Percentiles rank a stretch among this genome's conserved stretches.
Evolutionary conservation across 2,113 vertebrate genomes (phyloP).

Genomic region (Apistogramma diplotaenia): DNA sequence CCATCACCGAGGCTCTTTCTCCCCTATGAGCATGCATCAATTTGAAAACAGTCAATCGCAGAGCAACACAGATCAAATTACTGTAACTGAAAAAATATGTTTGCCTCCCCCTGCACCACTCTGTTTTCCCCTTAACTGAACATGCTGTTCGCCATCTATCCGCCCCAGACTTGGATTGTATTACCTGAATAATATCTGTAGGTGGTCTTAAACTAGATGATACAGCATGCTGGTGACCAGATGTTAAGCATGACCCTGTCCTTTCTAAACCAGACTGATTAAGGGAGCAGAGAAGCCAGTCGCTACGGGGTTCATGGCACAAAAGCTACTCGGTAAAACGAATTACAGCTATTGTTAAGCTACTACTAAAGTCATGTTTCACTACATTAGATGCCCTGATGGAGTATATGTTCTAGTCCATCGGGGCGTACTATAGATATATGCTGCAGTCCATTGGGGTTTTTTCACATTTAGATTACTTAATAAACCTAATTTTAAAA

Average conservation of each 20-base stretch:
- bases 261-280: slow-evolving; percentile 50
- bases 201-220: slow-evolving; percentile 28
- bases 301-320: slow-evolving; percentile 26
- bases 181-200: slow-evolving; percentile 3
- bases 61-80: slow-evolving; percentile 44
- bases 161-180: not conserved
- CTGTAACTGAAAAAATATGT: slow-evolving; percentile 48
- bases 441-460: not conserved
- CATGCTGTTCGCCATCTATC: slow-evolving; percentile 19
- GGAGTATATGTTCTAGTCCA: not conserved
- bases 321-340: slow-evolving; percentile 13
- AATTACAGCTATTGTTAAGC: slow-evolving; percentile 9
- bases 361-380: not conserved
- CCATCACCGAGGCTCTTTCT: slow-evolving; percentile 42
- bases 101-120: slow-evolving; percentile 1
- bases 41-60: slow-evolving; percentile 56
- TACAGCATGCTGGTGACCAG: slow-evolving; percentile 30
- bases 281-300: slow-evolving; percentile 25
- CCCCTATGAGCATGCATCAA: slow-evolving; percentile 51
- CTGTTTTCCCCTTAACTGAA: slow-evolving; percentile 16
- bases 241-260: slow-evolving; percentile 31
- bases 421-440: not conserved
- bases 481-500: not conserved
- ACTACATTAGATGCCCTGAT: not conserved
- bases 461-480: not conserved